Conservation (phyloP, 2,797 vertebrate genomes). For the Lithobates sylvaticus region DNA sequence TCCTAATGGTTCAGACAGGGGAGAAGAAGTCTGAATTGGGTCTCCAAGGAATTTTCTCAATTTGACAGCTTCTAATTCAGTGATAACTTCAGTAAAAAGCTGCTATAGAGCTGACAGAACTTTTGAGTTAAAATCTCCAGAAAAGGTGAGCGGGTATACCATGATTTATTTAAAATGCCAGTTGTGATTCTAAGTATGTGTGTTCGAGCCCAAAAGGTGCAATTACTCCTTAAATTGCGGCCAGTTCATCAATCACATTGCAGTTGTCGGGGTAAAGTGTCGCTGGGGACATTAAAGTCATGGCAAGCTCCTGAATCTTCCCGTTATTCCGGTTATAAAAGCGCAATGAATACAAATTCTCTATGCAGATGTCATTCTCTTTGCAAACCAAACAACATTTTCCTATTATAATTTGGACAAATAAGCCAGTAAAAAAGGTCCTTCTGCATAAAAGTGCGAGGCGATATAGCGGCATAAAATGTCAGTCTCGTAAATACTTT, state of each 20-base stretch:
- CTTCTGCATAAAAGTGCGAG: slow-evolving; percentile 60
- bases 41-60: no score
- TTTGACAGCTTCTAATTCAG: no score
- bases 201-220: no score
- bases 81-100: no score
- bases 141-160: no score
- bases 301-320: slow-evolving; percentile 52
- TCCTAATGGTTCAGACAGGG: no score
- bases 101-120: no score
- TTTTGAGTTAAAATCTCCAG: no score
- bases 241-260: slow-evolving; percentile 56
- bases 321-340: slow-evolving; percentile 57
- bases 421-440: slow-evolving; percentile 65
- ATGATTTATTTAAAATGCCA: no score
- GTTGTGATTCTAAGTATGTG: no score
- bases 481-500: slow-evolving; percentile 21
- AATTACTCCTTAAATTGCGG: no score
- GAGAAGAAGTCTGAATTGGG: no score
- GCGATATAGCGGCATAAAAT: slow-evolving; percentile 61
- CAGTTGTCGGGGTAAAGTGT: slow-evolving; percentile 54
- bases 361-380: slow-evolving; percentile 57
- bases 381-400: slow-evolving; percentile 63
- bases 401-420: slow-evolving; percentile 66
- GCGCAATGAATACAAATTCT: slow-evolving; percentile 55
- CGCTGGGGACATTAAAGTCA: slow-evolving; percentile 50